These are phyloP conservation scores for Sipha flava DNA, from an alignment of 1,140 invertebrate genomes.

Conservation along the genomic window DNA sequence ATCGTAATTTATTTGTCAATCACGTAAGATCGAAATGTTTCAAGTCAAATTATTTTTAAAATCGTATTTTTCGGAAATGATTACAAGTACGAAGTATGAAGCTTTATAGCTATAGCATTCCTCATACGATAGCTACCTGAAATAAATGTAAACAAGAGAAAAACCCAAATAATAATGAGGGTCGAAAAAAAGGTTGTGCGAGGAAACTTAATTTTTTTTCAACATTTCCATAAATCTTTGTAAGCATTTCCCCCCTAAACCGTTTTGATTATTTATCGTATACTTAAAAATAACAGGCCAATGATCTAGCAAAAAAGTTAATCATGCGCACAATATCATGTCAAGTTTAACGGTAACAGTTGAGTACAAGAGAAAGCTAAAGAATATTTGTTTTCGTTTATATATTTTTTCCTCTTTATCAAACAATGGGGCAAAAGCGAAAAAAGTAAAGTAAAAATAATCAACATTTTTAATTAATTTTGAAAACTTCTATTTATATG, in stretches of 20 bases:
- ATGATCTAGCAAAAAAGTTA: neutral
- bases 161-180: slow-evolving; percentile 8
- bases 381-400: neutral
- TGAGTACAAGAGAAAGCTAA: neutral
- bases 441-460: neutral
- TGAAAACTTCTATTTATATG: neutral
- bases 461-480: slow-evolving; percentile 4
- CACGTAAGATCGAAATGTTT: neutral
- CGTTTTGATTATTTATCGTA: neutral
- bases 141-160: neutral
- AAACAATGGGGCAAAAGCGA: neutral
- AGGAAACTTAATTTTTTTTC: neutral
- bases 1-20: no score
- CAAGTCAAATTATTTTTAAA: neutral
- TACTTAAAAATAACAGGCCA: neutral
- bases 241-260: neutral
- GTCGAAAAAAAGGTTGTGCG: neutral
- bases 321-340: neutral
- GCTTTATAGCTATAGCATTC: neutral
- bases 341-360: neutral
- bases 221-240: neutral
- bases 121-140: neutral
- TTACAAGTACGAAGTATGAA: neutral
- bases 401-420: neutral
- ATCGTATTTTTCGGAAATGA: neutral